A percentile compares a stretch with the other conserved stretches of the same genome.
Conservation (phyloP, 2,113 vertebrate species). For the Bettongia penicillata region DNA sequence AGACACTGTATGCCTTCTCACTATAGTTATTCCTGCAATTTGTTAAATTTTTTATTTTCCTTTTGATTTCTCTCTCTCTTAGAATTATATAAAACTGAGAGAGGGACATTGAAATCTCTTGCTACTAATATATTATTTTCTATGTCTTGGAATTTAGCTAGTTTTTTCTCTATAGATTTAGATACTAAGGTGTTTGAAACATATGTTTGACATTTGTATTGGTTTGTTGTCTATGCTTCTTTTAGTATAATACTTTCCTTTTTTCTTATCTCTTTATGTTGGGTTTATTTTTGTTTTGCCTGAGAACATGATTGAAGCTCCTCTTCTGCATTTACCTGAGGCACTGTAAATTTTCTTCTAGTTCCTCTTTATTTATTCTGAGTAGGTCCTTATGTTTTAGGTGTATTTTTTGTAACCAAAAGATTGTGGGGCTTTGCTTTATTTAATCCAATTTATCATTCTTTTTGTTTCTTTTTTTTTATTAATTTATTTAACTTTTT, state of each 20-base stretch:
- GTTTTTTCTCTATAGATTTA: not conserved
- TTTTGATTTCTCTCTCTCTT: not conserved
- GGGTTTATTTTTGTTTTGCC: not conserved
- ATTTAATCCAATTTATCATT: not conserved
- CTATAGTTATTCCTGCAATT: not conserved
- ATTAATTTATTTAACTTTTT: too few species aligned
- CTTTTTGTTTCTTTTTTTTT: not conserved
- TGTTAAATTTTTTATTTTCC: not conserved
- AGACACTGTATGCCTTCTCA: not conserved
- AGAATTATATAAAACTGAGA: not conserved
- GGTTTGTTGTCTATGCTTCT: not conserved
- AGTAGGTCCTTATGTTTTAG: not conserved
- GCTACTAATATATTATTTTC: not conserved
- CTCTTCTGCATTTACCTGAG: not conserved
- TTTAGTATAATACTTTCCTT: not conserved
- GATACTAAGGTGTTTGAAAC: not conserved
- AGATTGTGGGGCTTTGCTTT: not conserved
- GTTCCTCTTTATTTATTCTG: not conserved
- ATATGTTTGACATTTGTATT: too few species aligned
- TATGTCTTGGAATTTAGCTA: not conserved
- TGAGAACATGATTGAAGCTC: not conserved
- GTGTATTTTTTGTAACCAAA: not conserved
- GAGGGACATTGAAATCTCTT: not conserved
- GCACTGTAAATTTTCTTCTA: not conserved
- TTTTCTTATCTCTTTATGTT: not conserved